Percentiles rank a stretch among this genome's conserved stretches.
Evolutionary conservation across 35 echinoderm and acorn worm species (phyloP).

Genomic region (Acanthaster planci): DNA sequence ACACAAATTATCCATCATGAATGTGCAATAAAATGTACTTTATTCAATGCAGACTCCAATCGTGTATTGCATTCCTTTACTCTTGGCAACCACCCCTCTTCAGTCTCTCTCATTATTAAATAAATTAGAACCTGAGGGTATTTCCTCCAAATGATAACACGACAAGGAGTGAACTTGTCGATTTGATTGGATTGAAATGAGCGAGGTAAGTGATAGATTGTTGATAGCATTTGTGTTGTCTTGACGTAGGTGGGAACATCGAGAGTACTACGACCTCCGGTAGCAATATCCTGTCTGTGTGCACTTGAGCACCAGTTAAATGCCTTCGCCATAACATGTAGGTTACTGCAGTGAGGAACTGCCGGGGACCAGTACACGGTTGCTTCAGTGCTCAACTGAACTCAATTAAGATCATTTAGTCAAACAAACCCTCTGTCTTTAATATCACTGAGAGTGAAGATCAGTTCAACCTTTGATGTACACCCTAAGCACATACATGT

Average conservation of each 20-base stretch:
- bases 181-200: conserved; percentile 22
- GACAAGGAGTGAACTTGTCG: conserved; percentile 6
- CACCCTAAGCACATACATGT: too few relatives aligned
- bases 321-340: background rate
- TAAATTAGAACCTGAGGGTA: conserved; percentile 15
- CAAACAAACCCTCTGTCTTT: too few relatives aligned
- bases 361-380: background rate
- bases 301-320: conserved; percentile 1
- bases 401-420: too few relatives aligned
- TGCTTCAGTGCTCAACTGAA: too few relatives aligned
- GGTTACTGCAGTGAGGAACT: background rate
- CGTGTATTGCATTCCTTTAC: background rate
- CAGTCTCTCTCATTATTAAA: background rate
- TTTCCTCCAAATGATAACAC: conserved; percentile 18
- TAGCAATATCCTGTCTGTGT: conserved; percentile 23
- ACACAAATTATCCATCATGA: too few relatives aligned
- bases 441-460: too few relatives aligned
- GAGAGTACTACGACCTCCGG: conserved; percentile 12
- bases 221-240: background rate
- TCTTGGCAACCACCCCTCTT: background rate
- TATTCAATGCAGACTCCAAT: too few relatives aligned
- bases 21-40: too few relatives aligned
- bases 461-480: too few relatives aligned
- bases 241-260: background rate
- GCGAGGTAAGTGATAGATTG: conserved; percentile 14